phyloP scores from a whole-genome alignment of 2,113 vertebrate species.

The Lagopus muta region DNA sequence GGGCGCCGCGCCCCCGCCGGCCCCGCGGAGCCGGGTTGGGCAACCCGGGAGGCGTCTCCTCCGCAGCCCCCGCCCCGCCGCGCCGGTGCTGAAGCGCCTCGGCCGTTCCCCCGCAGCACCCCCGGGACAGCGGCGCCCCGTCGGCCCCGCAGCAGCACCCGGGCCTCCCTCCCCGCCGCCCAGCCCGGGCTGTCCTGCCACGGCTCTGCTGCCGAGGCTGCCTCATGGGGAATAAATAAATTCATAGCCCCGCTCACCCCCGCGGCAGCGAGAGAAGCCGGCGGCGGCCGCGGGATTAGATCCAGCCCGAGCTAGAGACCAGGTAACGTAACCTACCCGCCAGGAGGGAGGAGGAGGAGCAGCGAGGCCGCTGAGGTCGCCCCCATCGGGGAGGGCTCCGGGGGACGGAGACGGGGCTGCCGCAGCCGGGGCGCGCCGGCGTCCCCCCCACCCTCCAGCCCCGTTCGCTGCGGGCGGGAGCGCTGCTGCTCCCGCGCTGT shows the following conservation, averaged over 20 bases:
- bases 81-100: slow-evolving; percentile 33
- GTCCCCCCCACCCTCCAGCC: not conserved
- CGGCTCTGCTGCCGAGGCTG: slow-evolving; percentile 48
- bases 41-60: slow-evolving; percentile 27
- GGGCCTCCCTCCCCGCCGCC: not conserved
- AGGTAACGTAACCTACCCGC: slow-evolving; percentile 63
- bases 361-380: not conserved
- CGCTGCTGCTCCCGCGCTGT: not conserved
- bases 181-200: not conserved
- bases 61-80: slow-evolving; percentile 50
- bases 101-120: slow-evolving; percentile 29
- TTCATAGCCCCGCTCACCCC: slow-evolving; percentile 67
- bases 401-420: not conserved
- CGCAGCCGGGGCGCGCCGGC: not conserved
- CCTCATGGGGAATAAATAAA: slow-evolving; percentile 77
- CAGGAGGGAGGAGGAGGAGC: slow-evolving; percentile 30
- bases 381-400: not conserved
- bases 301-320: slow-evolving; percentile 53
- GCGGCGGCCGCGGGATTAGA: slow-evolving; percentile 34
- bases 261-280: slow-evolving; percentile 43
- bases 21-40: slow-evolving; percentile 48
- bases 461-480: not conserved
- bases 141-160: slow-evolving; percentile 10
- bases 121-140: slow-evolving; percentile 3
- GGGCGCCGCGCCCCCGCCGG: slow-evolving; percentile 38